Percentiles rank a stretch among this genome's conserved stretches.
Conservation (phyloP, 2,888 invertebrate genomes). For the Drosophila falleni region DNA sequence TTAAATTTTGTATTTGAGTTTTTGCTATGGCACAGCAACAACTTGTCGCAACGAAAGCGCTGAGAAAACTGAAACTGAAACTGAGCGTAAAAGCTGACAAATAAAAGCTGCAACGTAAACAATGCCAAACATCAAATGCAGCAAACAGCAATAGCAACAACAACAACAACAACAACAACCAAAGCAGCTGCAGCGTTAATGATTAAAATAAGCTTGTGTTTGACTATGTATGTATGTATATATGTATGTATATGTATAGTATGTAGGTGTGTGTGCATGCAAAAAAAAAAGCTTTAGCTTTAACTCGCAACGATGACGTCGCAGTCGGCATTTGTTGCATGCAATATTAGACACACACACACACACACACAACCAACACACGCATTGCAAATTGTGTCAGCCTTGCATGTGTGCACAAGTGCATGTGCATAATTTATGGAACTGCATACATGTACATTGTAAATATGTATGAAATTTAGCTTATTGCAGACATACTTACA, state of each 20-base stretch:
- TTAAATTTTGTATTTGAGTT: conserved; percentile 5
- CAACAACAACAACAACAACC: conserved; percentile 11
- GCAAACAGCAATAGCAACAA: conserved; percentile 11
- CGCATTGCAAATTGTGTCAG: conserved; percentile 16
- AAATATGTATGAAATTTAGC: conserved; percentile 1
- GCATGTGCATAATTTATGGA: conserved; percentile 11
- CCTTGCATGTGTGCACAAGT: conserved; percentile 4
- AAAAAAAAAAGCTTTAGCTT: conserved; percentile 52
- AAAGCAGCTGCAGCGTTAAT: conserved; percentile 60
- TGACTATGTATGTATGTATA: conserved; percentile 18
- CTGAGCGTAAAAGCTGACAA: conserved; percentile 74
- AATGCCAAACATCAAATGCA: conserved; percentile 67
- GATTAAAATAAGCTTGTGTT: conserved; percentile 61
- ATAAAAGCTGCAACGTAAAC: conserved; percentile 76
- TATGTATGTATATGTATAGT: conserved; percentile 1
- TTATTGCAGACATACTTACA: not conserved
- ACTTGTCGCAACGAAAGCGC: conserved; percentile 84
- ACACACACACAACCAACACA: not conserved
- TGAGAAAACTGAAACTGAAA: conserved; percentile 83
- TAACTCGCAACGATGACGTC: conserved; percentile 64
- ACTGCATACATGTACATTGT: not conserved
- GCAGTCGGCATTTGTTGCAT: conserved; percentile 76
- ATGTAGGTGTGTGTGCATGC: conserved; percentile 20
- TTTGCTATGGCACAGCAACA: conserved; percentile 56
- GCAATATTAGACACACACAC: conserved; percentile 29